Evolutionary conservation across 2,888 invertebrate species (phyloP).

Genomic region (Drosophila peninsularis): DNA sequence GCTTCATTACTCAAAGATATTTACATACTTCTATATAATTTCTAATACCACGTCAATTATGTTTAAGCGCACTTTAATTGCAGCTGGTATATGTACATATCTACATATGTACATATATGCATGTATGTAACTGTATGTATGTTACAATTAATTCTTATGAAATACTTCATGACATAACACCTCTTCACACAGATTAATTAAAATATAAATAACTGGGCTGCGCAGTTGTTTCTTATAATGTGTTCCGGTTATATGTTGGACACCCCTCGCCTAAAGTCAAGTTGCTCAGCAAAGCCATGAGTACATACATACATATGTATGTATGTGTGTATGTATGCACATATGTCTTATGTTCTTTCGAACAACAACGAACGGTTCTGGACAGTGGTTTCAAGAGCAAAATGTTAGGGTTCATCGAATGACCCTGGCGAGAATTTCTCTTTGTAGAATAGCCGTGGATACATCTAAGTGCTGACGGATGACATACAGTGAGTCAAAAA

Average conservation of each 20-base stretch:
- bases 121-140: not conserved
- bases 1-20: too few species aligned
- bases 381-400: constrained; percentile 65
- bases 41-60: too few species aligned
- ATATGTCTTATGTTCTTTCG: constrained; percentile 27
- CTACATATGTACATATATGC: not conserved
- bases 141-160: not conserved
- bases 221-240: constrained; percentile 44
- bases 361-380: constrained; percentile 50
- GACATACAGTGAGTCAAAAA: constrained; percentile 31
- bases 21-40: too few species aligned
- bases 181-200: constrained; percentile 38
- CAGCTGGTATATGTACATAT: not conserved
- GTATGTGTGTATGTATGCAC: not conserved
- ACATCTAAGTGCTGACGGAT: constrained; percentile 42
- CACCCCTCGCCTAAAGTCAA: constrained; percentile 27
- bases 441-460: constrained; percentile 44
- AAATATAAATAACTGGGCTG: constrained; percentile 38
- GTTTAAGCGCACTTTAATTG: not conserved
- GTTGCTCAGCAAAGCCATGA: constrained; percentile 15
- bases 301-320: not conserved
- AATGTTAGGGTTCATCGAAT: constrained; percentile 56
- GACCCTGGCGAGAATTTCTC: constrained; percentile 71
- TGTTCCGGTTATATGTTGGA: constrained; percentile 56
- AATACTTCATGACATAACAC: constrained; percentile 66